Percentiles rank a stretch among this genome's conserved stretches.
Conservation (phyloP, 2,113 vertebrate species). For the Serilophus lunatus region DNA sequence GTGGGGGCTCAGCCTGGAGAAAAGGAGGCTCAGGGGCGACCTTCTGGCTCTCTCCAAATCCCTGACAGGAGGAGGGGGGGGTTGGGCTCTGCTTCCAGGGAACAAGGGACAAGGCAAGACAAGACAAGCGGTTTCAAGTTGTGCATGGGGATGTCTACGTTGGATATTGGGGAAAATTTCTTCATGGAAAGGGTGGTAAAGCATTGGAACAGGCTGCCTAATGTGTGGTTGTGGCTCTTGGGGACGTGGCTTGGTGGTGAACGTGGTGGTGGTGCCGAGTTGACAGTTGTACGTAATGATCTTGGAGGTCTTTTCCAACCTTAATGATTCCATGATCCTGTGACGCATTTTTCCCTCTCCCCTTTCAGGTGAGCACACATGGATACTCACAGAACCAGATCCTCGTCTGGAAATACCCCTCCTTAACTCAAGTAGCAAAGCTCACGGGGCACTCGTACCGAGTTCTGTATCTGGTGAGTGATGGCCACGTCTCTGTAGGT, state of each 20-base stretch:
- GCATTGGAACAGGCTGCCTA: not conserved
- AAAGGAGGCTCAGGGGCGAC: not conserved
- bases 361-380: slow-evolving; percentile 90
- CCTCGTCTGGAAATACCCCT: slow-evolving; percentile 98
- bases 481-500: accelerated
- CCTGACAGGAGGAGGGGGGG: not conserved
- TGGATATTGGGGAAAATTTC: not conserved
- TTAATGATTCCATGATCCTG: not conserved
- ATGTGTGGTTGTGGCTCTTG: not conserved
- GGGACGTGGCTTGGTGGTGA: not conserved
- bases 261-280: not conserved
- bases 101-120: not conserved
- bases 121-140: not conserved
- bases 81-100: not conserved
- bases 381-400: slow-evolving; percentile 99
- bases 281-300: not conserved
- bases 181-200: not conserved
- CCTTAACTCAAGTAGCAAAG: slow-evolving; percentile 96
- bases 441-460: slow-evolving; percentile 95
- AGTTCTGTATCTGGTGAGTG: slow-evolving; percentile 92
- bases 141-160: not conserved
- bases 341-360: not conserved
- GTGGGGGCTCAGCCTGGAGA: not conserved
- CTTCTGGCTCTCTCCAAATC: not conserved
- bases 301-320: not conserved